phyloP scores from a whole-genome alignment of 2,888 invertebrate species.

The Philonicus albiceps region DNA sequence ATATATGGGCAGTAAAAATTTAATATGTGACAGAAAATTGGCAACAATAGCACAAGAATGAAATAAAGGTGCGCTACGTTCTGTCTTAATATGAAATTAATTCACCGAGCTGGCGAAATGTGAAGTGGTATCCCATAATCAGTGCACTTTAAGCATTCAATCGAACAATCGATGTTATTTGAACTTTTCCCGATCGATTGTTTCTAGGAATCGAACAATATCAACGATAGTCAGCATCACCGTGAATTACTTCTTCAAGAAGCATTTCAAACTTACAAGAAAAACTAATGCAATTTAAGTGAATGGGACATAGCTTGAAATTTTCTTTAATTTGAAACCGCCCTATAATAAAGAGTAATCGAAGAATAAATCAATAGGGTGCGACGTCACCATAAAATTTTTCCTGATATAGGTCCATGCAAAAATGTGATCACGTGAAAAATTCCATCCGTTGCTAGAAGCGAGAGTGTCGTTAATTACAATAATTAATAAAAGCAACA shows the following conservation, averaged over 20 bases:
- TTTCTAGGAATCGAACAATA: constrained; percentile 3
- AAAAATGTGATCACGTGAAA: not conserved
- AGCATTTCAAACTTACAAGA: not conserved
- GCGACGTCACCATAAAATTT: not conserved
- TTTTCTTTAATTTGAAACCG: not conserved
- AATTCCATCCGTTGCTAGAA: not conserved
- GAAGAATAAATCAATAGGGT: not conserved
- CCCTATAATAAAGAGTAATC: not conserved
- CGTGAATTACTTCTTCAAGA: not conserved
- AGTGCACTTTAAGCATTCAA: not conserved
- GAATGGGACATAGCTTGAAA: not conserved
- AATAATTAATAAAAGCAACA: constrained; percentile 18
- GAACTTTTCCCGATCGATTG: constrained; percentile 2
- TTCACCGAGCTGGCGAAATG: not conserved
- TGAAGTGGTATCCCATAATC: constrained; percentile 1
- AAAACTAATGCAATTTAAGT: not conserved
- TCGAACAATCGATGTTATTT: not conserved
- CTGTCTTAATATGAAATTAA: not conserved
- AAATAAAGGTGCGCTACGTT: not conserved
- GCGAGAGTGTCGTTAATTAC: not conserved
- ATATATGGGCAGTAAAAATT: constrained; percentile 9
- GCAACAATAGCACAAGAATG: not conserved
- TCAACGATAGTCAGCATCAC: not conserved
- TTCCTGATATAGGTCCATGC: not conserved
- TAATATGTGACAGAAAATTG: not conserved